Conservation (phyloP, 2,113 vertebrate species). For the Chauna torquata region DNA sequence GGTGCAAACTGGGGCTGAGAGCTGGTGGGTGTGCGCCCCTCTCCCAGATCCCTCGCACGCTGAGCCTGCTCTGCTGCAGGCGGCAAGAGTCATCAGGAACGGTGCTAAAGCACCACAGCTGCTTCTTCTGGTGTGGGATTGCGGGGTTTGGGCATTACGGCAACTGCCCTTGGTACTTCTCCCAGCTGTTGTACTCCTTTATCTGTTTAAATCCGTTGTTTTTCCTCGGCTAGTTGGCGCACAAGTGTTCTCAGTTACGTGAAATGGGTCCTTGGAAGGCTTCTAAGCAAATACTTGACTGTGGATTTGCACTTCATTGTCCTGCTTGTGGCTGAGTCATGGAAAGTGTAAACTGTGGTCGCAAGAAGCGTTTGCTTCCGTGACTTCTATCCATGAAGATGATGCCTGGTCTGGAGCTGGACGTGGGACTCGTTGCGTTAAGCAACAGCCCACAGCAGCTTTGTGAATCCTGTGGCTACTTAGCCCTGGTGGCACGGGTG, state of each 20-base stretch:
- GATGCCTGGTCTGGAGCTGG: background rate
- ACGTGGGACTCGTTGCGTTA: no score
- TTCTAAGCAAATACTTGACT: background rate
- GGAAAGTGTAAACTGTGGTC: background rate
- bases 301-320: background rate
- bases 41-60: accelerated
- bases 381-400: background rate
- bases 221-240: background rate
- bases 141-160: background rate
- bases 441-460: background rate
- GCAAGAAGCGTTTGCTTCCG: background rate
- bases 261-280: background rate
- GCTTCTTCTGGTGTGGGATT: background rate
- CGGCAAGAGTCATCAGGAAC: background rate
- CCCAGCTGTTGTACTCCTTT: background rate
- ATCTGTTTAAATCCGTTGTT: background rate
- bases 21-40: background rate
- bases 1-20: background rate
- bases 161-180: background rate
- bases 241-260: background rate
- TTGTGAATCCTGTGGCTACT: background rate
- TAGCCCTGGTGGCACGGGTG: background rate
- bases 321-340: background rate
- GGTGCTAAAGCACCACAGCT: background rate
- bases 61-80: background rate